Evolutionary conservation across 2,797 vertebrate species (phyloP).

Genomic region (Tragopan temminckii): DNA sequence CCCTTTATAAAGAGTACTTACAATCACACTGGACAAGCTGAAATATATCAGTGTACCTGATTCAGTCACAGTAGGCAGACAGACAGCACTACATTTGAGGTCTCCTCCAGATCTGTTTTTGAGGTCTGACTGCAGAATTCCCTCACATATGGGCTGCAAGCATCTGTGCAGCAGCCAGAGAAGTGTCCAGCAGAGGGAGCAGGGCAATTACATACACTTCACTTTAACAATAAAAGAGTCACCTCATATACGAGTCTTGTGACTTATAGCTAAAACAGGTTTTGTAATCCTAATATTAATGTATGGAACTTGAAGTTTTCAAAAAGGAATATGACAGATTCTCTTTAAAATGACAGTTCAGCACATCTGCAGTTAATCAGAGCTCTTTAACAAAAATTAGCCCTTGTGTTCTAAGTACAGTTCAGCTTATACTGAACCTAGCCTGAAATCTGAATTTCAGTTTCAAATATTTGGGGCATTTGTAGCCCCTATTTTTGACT

Average conservation of each 20-base stretch:
- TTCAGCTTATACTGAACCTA: not conserved
- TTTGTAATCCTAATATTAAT: not conserved
- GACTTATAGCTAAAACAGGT: not conserved
- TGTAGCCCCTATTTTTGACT: not conserved
- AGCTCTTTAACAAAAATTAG: not conserved
- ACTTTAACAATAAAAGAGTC: not conserved
- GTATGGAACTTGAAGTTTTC: not conserved
- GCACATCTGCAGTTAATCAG: not conserved
- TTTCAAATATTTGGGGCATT: not conserved
- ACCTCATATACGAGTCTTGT: not conserved
- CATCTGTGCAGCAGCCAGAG: not conserved
- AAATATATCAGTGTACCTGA: not conserved
- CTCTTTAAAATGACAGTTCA: not conserved
- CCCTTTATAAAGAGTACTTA: not conserved
- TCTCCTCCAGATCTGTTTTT: not conserved
- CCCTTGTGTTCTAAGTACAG: not conserved
- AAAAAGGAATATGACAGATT: not conserved
- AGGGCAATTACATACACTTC: conserved; percentile 35
- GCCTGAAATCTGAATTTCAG: not conserved
- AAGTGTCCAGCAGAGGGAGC: conserved; percentile 64
- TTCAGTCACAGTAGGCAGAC: not conserved
- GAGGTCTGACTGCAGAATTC: not conserved
- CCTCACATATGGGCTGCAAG: not conserved
- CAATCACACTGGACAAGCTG: not conserved
- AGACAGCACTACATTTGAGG: not conserved